Base-by-base conservation (phyloP, 2,797 vertebrate species). In the Artibeus jamaicensis region DNA sequence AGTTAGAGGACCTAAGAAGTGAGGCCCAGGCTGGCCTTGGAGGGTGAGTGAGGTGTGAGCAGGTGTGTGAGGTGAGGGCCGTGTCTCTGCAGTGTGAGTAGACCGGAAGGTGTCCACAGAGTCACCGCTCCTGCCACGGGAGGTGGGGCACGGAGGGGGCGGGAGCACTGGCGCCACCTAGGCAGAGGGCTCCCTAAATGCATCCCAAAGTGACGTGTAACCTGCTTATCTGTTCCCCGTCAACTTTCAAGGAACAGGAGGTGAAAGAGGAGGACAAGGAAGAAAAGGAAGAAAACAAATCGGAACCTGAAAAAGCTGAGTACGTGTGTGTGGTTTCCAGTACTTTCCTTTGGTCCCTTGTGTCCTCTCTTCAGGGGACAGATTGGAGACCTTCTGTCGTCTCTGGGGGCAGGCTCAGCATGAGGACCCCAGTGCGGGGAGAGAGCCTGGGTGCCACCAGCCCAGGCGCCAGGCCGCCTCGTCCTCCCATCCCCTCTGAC, bases 251-350 rank as follows among this genome's bases (percentile, higher is more conserved):
- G 99, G 98, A 98, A 0, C 99, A 99, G 96, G 98, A 98, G 86
- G 97, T 97, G 19, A 98, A 98, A 55, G 98, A 98, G 94, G 98
- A 98, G 50, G 99, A 99, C 96, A 99, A 98, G 84, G 98, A 99
- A 84, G 98, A 98, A 46, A 98, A 98, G 84, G 98, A 98, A 68
- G 99, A 99, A 94, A 98, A 97, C 90, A 99, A 99, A 96, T 97
- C 98, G 39, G 99, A 99, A 97, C 98, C 98, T 5, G 99, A 99
- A 97, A 98, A 99, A 97, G 98, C 99, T 16, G 99, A 99, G 99
- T 99, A 99, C 22, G n/a, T n/a, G n/a, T n/a, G 99, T 99, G 82
- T 73, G 32, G 0, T 68, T 62, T 74, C 67, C 50, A 32, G 0
- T 10, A 14, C 19, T 67, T 57, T 18, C 39, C 29, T 67, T n/a